These are phyloP conservation scores for Trachelus troglodyta DNA, from an alignment of 2,888 invertebrate genomes.

Conservation along the genomic window DNA sequence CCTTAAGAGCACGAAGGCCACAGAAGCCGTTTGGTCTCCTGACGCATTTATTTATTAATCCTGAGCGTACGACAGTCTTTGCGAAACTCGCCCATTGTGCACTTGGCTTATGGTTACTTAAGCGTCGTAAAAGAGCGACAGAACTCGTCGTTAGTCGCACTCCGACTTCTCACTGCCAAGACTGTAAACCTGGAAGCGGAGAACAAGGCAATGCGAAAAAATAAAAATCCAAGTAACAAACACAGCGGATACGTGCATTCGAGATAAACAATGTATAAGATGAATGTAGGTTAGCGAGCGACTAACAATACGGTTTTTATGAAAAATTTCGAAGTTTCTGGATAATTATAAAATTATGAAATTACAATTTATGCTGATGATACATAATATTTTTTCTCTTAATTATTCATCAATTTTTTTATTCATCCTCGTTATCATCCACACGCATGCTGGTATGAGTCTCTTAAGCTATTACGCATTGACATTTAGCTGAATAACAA, in stretches of 20 bases:
- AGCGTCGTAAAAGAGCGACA: not conserved
- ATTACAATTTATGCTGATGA: too few species aligned
- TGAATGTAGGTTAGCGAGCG: not conserved
- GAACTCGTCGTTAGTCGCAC: not conserved
- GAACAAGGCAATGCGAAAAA: not conserved
- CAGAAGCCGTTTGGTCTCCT: not conserved
- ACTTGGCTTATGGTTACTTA: not conserved
- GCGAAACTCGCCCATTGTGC: not conserved
- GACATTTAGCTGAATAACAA: not conserved
- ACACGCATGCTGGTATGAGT: not conserved
- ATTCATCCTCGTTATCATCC: not conserved
- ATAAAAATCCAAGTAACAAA: not conserved
- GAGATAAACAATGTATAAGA: not conserved
- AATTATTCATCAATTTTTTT: not conserved
- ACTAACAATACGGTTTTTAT: not conserved
- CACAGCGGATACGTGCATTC: not conserved
- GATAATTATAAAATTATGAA: not conserved
- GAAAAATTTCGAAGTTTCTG: not conserved
- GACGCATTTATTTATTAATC: not conserved
- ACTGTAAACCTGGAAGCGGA: not conserved
- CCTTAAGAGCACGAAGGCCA: not conserved
- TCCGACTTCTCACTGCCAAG: not conserved
- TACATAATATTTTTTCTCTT: not conserved
- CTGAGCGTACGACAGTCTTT: not conserved
- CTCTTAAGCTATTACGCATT: not conserved